These are phyloP conservation scores for Hybognathus amarus DNA, from an alignment of 2,797 vertebrate species.

Conservation along the genomic window DNA sequence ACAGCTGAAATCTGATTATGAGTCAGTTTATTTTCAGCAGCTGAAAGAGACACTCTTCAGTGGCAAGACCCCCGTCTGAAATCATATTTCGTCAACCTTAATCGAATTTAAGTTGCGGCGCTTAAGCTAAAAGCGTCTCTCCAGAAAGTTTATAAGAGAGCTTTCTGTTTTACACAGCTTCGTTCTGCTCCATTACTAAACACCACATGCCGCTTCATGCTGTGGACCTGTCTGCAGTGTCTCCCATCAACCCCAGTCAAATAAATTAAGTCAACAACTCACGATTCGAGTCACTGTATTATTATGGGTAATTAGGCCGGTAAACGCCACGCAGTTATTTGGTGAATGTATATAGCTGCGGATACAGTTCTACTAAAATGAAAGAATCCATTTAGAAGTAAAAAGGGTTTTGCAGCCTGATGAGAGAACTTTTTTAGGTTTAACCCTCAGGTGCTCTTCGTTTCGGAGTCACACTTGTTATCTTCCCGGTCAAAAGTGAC, in stretches of 20 bases:
- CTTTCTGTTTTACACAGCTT: slow-evolving; percentile 32
- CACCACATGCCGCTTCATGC: not conserved
- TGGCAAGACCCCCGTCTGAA: slow-evolving; percentile 21
- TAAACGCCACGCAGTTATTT: not conserved
- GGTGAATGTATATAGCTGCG: not conserved
- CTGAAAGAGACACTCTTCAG: slow-evolving; percentile 41
- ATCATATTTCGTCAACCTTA: slow-evolving; percentile 36
- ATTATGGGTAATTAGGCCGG: not conserved
- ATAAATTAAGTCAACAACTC: slow-evolving; percentile 23
- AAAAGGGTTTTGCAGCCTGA: not conserved
- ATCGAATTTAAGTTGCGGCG: slow-evolving; percentile 30
- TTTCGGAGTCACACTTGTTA: no score
- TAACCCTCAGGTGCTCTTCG: no score
- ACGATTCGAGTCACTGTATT: slow-evolving; percentile 4
- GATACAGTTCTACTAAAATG: not conserved
- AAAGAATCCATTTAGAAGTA: not conserved
- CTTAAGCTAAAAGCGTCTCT: slow-evolving; percentile 31
- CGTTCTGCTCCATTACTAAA: slow-evolving; percentile 1
- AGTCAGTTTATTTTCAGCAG: slow-evolving; percentile 35
- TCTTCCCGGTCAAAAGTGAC: no score
- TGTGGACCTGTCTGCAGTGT: slow-evolving; percentile 26
- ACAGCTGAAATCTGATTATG: slow-evolving; percentile 38
- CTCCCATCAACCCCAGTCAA: slow-evolving; percentile 16
- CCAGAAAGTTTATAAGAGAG: slow-evolving; percentile 32
- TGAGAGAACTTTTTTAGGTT: not conserved